phyloP scores from a whole-genome alignment of 2,113 vertebrate species.

The Chamaetylas fuelleborni region DNA sequence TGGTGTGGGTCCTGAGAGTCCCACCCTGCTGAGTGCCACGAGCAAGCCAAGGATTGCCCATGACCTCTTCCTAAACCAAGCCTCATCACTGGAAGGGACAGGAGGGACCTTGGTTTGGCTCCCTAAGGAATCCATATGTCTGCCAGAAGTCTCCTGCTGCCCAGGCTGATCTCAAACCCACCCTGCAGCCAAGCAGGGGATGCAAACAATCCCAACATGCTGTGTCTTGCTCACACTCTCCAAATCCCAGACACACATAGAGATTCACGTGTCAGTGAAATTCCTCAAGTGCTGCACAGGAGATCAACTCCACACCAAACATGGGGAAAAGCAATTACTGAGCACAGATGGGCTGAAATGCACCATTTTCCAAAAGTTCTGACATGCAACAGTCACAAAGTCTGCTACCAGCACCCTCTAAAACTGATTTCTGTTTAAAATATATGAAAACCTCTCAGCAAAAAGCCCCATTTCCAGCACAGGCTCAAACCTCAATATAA shows the following conservation, averaged over 20 bases:
- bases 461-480: background rate
- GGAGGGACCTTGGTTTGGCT: background rate
- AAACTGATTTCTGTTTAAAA: background rate
- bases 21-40: background rate
- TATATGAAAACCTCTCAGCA: background rate
- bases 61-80: background rate
- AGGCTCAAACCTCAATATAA: background rate
- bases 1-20: background rate
- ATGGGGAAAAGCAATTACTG: background rate
- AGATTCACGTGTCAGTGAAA: rapidly evolving
- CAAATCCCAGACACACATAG: background rate
- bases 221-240: background rate
- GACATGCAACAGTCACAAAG: background rate
- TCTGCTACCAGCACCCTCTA: background rate
- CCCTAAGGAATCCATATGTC: background rate
- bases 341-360: background rate
- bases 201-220: background rate
- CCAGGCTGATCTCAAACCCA: background rate
- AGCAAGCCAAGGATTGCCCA: background rate
- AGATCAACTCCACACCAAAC: background rate
- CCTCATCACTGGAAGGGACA: background rate
- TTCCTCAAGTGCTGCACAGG: background rate
- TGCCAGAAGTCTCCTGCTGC: background rate
- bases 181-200: background rate
- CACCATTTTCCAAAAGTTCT: rapidly evolving